Percentiles rank a stretch among this genome's conserved stretches.
Evolutionary conservation across 2,888 invertebrate genomes (phyloP).

Genomic region (Asteroscopus sphinx): DNA sequence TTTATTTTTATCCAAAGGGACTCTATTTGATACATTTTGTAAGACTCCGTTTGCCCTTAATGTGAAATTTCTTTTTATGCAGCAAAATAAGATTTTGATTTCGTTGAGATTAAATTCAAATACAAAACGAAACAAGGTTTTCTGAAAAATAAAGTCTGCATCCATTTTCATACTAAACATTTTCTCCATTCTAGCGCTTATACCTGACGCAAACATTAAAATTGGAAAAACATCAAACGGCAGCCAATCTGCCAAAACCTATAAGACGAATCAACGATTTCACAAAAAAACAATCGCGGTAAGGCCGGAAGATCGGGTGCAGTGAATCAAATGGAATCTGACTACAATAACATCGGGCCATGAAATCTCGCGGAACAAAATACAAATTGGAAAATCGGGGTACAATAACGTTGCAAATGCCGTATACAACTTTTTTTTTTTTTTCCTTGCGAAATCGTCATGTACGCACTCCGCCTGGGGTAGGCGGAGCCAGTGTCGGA

Average conservation of each 20-base stretch:
- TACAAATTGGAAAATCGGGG: constrained; percentile 41
- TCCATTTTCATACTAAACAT: constrained; percentile 25
- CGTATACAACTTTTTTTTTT: constrained; percentile 45
- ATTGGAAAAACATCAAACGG: constrained; percentile 19
- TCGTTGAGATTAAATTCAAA: constrained; percentile 52
- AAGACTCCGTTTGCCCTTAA: constrained; percentile 54
- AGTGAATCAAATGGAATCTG: constrained; percentile 45
- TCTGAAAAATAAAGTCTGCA: constrained; percentile 13
- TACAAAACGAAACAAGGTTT: constrained; percentile 27
- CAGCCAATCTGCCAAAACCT: constrained; percentile 18
- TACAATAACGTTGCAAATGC: constrained; percentile 29
- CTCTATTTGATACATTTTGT: constrained; percentile 72
- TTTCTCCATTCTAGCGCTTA: constrained; percentile 1
- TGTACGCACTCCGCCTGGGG: no score
- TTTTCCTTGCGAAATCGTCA: no score
- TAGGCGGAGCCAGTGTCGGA: no score
- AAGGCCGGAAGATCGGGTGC: constrained; percentile 33
- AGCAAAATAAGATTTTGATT: constrained; percentile 52
- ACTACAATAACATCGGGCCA: constrained; percentile 38
- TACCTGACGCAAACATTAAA: constrained; percentile 12
- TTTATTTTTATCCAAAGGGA: constrained; percentile 75
- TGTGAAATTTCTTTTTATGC: constrained; percentile 55
- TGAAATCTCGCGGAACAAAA: constrained; percentile 34
- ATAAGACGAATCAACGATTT: constrained; percentile 26
- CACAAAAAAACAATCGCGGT: constrained; percentile 36